A percentile compares a stretch with the other conserved stretches of the same genome.
phyloP scores from a whole-genome alignment of 2,113 vertebrate genomes.

The Menidia beryllina region DNA sequence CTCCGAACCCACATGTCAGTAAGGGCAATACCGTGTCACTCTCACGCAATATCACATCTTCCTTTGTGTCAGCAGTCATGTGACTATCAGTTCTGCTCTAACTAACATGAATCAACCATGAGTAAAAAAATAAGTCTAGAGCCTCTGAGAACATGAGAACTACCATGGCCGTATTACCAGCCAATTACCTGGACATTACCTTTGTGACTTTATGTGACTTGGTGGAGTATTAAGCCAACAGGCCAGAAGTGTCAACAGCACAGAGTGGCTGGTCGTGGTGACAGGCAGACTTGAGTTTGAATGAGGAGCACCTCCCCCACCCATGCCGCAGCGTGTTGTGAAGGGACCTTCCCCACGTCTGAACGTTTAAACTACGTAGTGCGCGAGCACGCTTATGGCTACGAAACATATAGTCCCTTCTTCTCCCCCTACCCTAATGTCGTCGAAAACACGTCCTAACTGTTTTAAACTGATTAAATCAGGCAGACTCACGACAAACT shows the following conservation, averaged over 20 bases:
- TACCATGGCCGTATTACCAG: neutral
- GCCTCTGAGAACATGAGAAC: neutral
- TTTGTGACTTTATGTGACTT: neutral
- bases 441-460: neutral
- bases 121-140: neutral
- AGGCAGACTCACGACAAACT: neutral
- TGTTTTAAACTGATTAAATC: neutral
- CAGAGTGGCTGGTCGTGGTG: slow-evolving; percentile 9
- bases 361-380: too few species aligned
- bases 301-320: slow-evolving; percentile 70
- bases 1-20: neutral
- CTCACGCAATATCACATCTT: neutral
- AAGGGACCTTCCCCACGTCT: slow-evolving; percentile 23
- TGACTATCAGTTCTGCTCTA: neutral
- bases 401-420: neutral
- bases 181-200: neutral
- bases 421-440: neutral
- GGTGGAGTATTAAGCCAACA: neutral
- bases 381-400: too few species aligned
- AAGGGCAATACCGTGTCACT: neutral
- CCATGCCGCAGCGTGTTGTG: slow-evolving; percentile 45
- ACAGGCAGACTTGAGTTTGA: slow-evolving; percentile 51
- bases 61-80: neutral
- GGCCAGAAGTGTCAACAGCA: slow-evolving; percentile 19
- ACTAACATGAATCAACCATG: accelerated